A percentile compares a stretch with the other conserved stretches of the same genome.
These are phyloP conservation scores for Odobenus rosmarus DNA, from an alignment of 2,113 vertebrate genomes.

Conservation along the genomic window DNA sequence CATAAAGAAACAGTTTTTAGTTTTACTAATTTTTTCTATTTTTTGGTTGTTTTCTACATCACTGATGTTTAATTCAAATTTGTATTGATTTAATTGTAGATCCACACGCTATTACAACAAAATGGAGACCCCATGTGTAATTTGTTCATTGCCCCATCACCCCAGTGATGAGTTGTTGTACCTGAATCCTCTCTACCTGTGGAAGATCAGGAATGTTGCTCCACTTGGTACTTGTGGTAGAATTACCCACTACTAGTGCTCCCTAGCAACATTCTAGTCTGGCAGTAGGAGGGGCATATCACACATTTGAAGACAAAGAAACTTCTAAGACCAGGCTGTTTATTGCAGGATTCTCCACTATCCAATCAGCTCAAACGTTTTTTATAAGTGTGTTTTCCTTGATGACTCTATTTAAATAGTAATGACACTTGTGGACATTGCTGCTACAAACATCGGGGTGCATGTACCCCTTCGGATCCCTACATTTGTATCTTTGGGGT, in stretches of 20 bases:
- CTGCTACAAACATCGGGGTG: no score
- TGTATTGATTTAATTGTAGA: not conserved
- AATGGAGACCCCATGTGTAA: not conserved
- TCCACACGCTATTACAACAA: not conserved
- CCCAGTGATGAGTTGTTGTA: not conserved
- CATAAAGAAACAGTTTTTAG: not conserved
- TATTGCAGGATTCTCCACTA: not conserved
- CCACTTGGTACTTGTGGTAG: not conserved
- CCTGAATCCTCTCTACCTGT: not conserved
- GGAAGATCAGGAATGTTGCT: not conserved
- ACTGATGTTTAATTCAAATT: not conserved
- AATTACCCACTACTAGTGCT: accelerated
- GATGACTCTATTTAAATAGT: not conserved
- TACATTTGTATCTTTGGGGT: no score
- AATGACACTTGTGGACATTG: no score
- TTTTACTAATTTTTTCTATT: not conserved
- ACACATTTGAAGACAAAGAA: not conserved
- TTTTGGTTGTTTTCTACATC: not conserved
- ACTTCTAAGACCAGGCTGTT: not conserved
- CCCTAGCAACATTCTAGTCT: not conserved
- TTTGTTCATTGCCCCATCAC: not conserved
- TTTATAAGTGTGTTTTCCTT: not conserved
- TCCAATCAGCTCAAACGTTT: not conserved
- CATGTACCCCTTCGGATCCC: no score
- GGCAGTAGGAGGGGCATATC: not conserved